Evolutionary conservation across 2,888 invertebrate species (phyloP).

Genomic region (Euplexia lucipara): DNA sequence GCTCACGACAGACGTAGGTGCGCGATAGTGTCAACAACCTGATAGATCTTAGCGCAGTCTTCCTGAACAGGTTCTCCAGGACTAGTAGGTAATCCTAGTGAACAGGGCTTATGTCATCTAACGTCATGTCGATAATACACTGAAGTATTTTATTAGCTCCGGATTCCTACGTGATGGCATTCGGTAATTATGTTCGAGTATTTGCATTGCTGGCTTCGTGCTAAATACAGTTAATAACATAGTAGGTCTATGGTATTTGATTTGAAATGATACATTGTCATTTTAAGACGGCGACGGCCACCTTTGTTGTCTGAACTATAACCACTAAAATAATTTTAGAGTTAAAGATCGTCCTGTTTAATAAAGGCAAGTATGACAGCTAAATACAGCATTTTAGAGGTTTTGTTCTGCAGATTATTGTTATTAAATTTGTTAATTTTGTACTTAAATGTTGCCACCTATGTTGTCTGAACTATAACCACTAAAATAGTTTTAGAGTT

Average conservation of each 20-base stretch:
- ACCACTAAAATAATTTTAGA: too few species aligned
- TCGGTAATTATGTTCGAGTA: slow-evolving; percentile 24
- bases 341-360: too few species aligned
- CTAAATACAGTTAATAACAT: neutral
- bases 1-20: slow-evolving; percentile 73
- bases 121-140: slow-evolving; percentile 37
- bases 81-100: slow-evolving; percentile 56
- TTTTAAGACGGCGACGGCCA: too few species aligned
- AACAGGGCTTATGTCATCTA: slow-evolving; percentile 59
- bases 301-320: too few species aligned
- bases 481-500: too few species aligned
- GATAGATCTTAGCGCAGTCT: slow-evolving; percentile 73
- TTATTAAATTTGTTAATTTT: too few species aligned
- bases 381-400: too few species aligned
- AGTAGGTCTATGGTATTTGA: neutral
- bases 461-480: too few species aligned
- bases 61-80: slow-evolving; percentile 67
- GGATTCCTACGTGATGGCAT: slow-evolving; percentile 18
- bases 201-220: slow-evolving; percentile 8
- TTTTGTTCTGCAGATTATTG: too few species aligned
- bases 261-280: too few species aligned
- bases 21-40: slow-evolving; percentile 84
- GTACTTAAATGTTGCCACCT: too few species aligned
- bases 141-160: slow-evolving; percentile 39
- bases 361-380: too few species aligned